Evolutionary conservation across 2,113 vertebrate genomes (phyloP).

Genomic region (Argyrosomus japonicus): DNA sequence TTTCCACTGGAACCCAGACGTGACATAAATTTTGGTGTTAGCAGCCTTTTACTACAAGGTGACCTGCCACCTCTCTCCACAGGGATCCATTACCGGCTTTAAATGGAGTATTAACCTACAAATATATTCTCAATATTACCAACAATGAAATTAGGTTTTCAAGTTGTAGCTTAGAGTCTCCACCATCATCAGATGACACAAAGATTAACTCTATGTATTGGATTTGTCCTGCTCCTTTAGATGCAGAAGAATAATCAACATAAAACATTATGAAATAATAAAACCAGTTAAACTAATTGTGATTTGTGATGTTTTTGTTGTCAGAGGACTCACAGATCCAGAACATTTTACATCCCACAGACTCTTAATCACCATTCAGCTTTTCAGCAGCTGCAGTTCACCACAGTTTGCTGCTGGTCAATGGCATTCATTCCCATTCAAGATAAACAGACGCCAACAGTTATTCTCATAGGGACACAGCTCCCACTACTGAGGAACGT

Average conservation of each 20-base stretch:
- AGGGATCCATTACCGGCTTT: not conserved
- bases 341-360: not conserved
- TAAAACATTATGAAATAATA: not conserved
- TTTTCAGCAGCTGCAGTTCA: constrained; percentile 24
- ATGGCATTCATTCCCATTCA: not conserved
- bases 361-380: constrained; percentile 4
- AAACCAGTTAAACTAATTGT: not conserved
- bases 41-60: not conserved
- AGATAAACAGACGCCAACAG: not conserved
- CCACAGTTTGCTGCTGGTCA: not conserved
- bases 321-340: not conserved
- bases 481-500: constrained; percentile 54
- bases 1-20: not conserved
- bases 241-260: not conserved
- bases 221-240: not conserved
- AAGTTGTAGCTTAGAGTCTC: not conserved
- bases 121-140: not conserved
- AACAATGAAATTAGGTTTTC: not conserved
- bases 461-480: constrained; percentile 16
- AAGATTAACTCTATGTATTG: not conserved
- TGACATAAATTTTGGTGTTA: not conserved
- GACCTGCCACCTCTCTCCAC: not conserved
- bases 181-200: not conserved
- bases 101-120: not conserved
- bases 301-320: not conserved